A percentile compares a stretch with the other conserved stretches of the same genome.
Evolutionary conservation across 2,888 invertebrate genomes (phyloP).

Genomic region (Carterocephalus palaemon): DNA sequence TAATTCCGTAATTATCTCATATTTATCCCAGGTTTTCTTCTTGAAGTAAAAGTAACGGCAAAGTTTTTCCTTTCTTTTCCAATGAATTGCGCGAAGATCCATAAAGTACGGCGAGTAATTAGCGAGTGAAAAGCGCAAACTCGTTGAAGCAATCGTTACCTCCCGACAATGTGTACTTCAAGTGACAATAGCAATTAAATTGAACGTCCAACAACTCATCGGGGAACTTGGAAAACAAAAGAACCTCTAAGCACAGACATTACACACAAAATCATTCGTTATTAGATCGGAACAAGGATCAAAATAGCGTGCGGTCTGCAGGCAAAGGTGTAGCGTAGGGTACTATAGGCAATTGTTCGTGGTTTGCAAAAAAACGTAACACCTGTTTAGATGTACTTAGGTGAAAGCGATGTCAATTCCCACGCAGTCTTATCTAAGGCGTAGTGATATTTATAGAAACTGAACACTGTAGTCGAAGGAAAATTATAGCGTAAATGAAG

Average conservation of each 20-base stretch:
- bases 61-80: too few relatives aligned
- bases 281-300: neutral
- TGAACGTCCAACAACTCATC: slow-evolving; percentile 32
- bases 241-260: slow-evolving; percentile 1
- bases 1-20: too few relatives aligned
- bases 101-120: slow-evolving; percentile 26
- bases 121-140: slow-evolving; percentile 37
- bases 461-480: too few relatives aligned
- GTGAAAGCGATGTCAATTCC: slow-evolving; percentile 47
- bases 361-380: slow-evolving; percentile 42
- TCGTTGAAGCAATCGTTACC: slow-evolving; percentile 19
- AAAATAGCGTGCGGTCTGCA: neutral
- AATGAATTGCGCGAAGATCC: slow-evolving; percentile 11
- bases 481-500: too few relatives aligned
- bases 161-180: slow-evolving; percentile 12
- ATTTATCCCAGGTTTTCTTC: too few relatives aligned
- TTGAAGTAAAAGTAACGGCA: too few relatives aligned
- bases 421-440: slow-evolving; percentile 54
- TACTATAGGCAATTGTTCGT: slow-evolving; percentile 35
- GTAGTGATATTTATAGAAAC: slow-evolving; percentile 35
- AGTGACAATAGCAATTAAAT: slow-evolving; percentile 28
- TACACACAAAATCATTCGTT: neutral
- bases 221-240: slow-evolving; percentile 26
- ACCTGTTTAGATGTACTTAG: slow-evolving; percentile 38
- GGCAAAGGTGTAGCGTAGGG: slow-evolving; percentile 7